Conservation (phyloP, 2,113 vertebrate genomes). For the Xyliphius kryptos region DNA sequence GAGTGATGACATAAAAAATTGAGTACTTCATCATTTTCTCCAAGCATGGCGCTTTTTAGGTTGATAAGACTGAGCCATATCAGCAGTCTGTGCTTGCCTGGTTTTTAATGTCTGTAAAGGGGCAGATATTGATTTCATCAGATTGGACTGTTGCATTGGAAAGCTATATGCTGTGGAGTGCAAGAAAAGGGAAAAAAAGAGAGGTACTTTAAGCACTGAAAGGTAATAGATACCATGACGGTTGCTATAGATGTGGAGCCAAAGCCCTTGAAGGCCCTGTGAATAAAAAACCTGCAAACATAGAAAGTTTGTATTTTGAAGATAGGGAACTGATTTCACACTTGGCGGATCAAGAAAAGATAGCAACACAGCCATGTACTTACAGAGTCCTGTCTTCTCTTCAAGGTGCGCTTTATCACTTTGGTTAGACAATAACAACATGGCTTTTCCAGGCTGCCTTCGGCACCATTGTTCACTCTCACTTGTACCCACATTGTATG, state of each 20-base stretch:
- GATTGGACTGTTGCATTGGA: slow-evolving; percentile 33
- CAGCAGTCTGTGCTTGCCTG: slow-evolving; percentile 33
- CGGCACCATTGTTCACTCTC: slow-evolving; percentile 25
- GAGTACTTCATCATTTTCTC: slow-evolving; percentile 35
- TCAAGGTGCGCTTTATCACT: slow-evolving; percentile 35
- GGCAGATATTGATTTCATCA: slow-evolving; percentile 50
- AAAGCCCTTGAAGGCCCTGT: slow-evolving; percentile 37
- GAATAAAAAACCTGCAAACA: slow-evolving; percentile 32
- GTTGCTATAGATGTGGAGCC: slow-evolving; percentile 26
- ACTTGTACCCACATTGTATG: slow-evolving; percentile 13
- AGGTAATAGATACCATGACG: slow-evolving; percentile 38
- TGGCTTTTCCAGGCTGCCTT: slow-evolving; percentile 29
- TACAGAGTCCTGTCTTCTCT: slow-evolving; percentile 23
- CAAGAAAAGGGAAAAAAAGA: slow-evolving; percentile 15
- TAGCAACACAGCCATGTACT: slow-evolving; percentile 25
- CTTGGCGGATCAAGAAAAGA: slow-evolving; percentile 27
- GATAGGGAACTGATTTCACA: slow-evolving; percentile 45
- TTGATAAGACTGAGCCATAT: slow-evolving; percentile 40
- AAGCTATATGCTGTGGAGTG: slow-evolving; percentile 25
- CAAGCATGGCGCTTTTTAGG: slow-evolving; percentile 3
- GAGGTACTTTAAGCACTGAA: slow-evolving; percentile 15
- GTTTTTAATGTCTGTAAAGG: slow-evolving; percentile 44
- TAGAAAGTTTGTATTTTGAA: slow-evolving; percentile 36
- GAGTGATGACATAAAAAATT: background rate
- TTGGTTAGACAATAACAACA: slow-evolving; percentile 38